Base-by-base conservation (phyloP, 23 tunicate species). In the Trididemnum miniatum region DNA sequence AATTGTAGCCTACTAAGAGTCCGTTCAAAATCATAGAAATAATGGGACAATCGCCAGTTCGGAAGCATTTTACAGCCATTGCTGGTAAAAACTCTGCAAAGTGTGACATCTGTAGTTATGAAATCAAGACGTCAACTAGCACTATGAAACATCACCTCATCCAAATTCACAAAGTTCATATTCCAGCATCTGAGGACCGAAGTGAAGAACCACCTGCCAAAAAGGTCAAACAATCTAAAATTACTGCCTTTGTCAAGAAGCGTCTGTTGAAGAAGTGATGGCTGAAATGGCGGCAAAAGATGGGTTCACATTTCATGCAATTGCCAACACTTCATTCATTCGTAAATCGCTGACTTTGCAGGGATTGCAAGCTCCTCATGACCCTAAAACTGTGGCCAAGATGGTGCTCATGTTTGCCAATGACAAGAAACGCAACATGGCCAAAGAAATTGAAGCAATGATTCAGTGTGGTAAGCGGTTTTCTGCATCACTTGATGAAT, bases 171-270 rank as follows among this genome's bases (percentile, higher is more conserved):
- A 67, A 67, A 67, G 75, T 67, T 67, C 75, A 24, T 31, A 20
- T 67, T 24, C 75, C 75, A 67, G 75, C 75, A 67, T 67, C 38
- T 33, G 38, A 67, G 75, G 75, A 67, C 25, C 38, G 32, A 67
- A 67, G 75, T 67, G 75, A 67, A 67, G 75, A 67, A 67, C 75
- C 75, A 67, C 38, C 75, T 67, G 75, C 75, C 38, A 67, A 67
- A 67, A 67, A 67, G 38, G 75, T 24, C 75, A 67, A 67, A 67
- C 75, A 67, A 67, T 67, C 75, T 67, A 67, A 20, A 67, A 67
- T 67, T 67, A 67, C 75, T 67, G 75, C 75, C 75, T 67, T 67
- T 67, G 75, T 67, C 75, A 67, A 67, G 38, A 67, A 67, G 75
- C 75, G 25, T 5, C 25, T 24, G 22, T 5, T 67, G 22, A 31